These are phyloP conservation scores for Blennius ocellaris DNA, from an alignment of 2,113 vertebrate genomes.

Conservation along the genomic window DNA sequence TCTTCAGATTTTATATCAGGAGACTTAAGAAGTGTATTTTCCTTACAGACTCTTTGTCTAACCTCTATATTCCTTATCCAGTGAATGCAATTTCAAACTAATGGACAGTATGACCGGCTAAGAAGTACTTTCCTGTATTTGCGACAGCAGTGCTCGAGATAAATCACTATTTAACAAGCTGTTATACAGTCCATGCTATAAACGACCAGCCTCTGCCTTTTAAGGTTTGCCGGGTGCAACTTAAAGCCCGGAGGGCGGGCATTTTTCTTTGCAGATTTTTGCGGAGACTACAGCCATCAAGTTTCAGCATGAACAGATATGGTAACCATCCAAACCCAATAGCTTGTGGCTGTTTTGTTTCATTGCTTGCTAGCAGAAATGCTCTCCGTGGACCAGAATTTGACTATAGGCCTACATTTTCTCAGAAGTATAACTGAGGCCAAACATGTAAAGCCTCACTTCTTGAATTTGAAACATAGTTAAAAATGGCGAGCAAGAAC, in stretches of 20 bases:
- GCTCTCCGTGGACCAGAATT: slow-evolving; percentile 37
- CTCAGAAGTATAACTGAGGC: slow-evolving; percentile 25
- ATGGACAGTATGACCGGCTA: not conserved
- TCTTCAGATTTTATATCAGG: slow-evolving; percentile 25
- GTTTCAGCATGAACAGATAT: slow-evolving; percentile 33
- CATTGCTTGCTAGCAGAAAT: slow-evolving; percentile 19
- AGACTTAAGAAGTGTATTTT: slow-evolving; percentile 10
- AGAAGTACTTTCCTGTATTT: slow-evolving; percentile 1
- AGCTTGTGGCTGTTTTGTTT: slow-evolving; percentile 47
- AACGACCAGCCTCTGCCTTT: not conserved
- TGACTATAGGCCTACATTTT: slow-evolving; percentile 37
- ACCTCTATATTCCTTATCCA: slow-evolving; percentile 6
- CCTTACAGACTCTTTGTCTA: not conserved
- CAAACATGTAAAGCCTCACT: slow-evolving; percentile 5
- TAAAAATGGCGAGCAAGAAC: not conserved
- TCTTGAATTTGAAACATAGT: slow-evolving; percentile 14
- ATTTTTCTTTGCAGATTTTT: slow-evolving; percentile 17
- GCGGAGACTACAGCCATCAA: not conserved
- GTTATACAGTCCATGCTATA: not conserved
- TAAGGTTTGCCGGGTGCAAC: not conserved
- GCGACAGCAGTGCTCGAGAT: not conserved
- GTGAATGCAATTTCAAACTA: slow-evolving; percentile 8
- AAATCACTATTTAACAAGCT: slow-evolving; percentile 33
- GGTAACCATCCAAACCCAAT: slow-evolving; percentile 21
- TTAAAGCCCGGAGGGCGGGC: slow-evolving; percentile 14